phyloP scores from a whole-genome alignment of 2,113 vertebrate species.

The Planiliza haematocheilus region DNA sequence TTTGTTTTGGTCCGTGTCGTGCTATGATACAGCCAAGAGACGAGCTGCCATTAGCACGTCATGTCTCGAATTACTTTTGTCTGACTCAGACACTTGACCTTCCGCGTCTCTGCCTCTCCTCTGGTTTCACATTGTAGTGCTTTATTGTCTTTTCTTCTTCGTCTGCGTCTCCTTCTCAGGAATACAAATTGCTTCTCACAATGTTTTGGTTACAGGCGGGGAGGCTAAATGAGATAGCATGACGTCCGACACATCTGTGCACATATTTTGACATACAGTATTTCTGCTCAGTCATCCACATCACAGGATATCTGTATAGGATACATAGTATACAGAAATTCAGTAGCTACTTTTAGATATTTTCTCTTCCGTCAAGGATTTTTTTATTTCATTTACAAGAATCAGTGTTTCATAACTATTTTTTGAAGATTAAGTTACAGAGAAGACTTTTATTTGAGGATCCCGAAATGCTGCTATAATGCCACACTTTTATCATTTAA shows the following conservation, averaged over 20 bases:
- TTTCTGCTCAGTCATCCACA: neutral
- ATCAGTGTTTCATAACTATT: no score
- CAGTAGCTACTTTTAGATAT: no score
- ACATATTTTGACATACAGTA: no score
- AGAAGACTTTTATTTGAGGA: neutral
- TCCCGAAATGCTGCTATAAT: neutral
- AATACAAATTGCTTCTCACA: neutral
- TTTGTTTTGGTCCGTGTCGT: constrained; percentile 5
- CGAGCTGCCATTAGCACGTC: constrained; percentile 8
- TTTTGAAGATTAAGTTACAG: neutral
- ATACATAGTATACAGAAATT: no score
- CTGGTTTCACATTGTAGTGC: constrained; percentile 38
- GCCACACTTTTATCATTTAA: constrained; percentile 4
- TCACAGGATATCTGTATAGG: neutral
- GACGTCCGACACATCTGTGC: neutral
- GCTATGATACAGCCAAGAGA: neutral
- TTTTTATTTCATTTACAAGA: no score
- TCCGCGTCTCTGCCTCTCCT: constrained; percentile 4
- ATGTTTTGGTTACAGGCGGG: neutral
- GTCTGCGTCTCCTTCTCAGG: neutral
- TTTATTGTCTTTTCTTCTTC: constrained; percentile 11
- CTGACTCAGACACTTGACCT: constrained; percentile 34
- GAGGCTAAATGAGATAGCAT: neutral
- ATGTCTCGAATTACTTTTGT: constrained; percentile 43
- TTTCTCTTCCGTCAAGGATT: no score